Base-by-base conservation (phyloP, 2,888 invertebrate genomes). In the Cerastis rubricosa region DNA sequence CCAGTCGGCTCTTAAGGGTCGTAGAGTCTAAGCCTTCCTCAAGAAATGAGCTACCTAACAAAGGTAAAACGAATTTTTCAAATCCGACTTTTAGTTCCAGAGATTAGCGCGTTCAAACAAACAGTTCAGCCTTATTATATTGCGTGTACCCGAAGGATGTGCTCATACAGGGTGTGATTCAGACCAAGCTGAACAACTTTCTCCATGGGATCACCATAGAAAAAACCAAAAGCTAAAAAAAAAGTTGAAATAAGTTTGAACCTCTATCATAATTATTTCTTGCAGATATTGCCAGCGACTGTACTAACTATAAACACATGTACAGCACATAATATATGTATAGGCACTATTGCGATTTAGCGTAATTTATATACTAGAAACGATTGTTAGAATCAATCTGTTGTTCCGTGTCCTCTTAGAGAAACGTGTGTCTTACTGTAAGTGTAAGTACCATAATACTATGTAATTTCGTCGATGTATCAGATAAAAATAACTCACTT, bases 331-430 rank as follows among this genome's bases (percentile, higher is more conserved):
- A n/a, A n/a, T n/a, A n/a, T 6, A 54, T n/a, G 5, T 57, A n/a
- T 64, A 65, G 4, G 14, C 25, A n/a, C 45, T 43, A 61, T 35
- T 63, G 57, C 25, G 51, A 74, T 78, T 77, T 71, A 85, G 49
- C n/a, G 78, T 83, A 70, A 83, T 83, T 83, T 84, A 78, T 69
- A 78, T 79, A 64, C 43, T 47, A 29, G 47, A n/a, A 40, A 45
- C 47, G 12, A 12, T 22, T 35, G 22, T 45, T n/a, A 73, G 78
- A 64, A 68, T 0, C 71, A 72, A 81, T 74, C 74, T 74, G 76
- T 70, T 71, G 75, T 78, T 51, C 19, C n/a, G 43, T 47, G 68
- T 66, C 40, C 9, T 70, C 54, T 54, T 29, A 71, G 71, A 51
- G 47, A 49, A 47, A 54, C 69, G 87, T 35, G 63, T 43, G 65